phyloP scores from a whole-genome alignment of 2,888 invertebrate species.

The Amphipyra tragopoginis region DNA sequence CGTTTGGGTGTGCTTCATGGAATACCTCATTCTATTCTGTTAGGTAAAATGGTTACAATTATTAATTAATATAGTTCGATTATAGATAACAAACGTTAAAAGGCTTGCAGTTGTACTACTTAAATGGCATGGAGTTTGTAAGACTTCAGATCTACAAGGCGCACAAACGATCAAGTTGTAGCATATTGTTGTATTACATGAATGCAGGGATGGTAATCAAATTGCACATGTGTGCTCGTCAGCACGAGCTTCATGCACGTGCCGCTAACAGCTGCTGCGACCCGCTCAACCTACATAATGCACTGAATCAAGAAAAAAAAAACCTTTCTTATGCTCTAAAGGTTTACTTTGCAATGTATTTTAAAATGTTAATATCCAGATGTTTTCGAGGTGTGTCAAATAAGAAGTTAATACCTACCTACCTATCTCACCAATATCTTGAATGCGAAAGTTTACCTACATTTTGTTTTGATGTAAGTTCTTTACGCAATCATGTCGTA shows the following conservation, averaged over 20 bases:
- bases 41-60: too few species aligned
- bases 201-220: slow-evolving; percentile 46
- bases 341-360: slow-evolving; percentile 8
- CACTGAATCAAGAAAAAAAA: slow-evolving; percentile 30
- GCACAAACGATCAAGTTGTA: slow-evolving; percentile 7
- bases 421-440: neutral
- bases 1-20: too few species aligned
- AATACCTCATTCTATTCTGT: too few species aligned
- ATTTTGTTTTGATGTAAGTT: too few species aligned
- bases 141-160: too few species aligned
- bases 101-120: too few species aligned
- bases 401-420: neutral
- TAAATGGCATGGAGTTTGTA: too few species aligned
- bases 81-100: too few species aligned
- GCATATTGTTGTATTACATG: slow-evolving; percentile 31
- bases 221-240: slow-evolving; percentile 52
- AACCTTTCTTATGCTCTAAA: slow-evolving; percentile 9
- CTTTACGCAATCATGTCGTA: too few species aligned
- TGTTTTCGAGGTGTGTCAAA: neutral
- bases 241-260: slow-evolving; percentile 65
- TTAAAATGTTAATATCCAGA: slow-evolving; percentile 10
- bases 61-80: too few species aligned
- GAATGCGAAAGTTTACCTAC: too few species aligned
- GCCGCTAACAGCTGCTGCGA: slow-evolving; percentile 65
- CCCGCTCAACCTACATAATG: slow-evolving; percentile 36